A percentile compares a stretch with the other conserved stretches of the same genome.
These are phyloP conservation scores for Mylabris sibirica DNA, from an alignment of 2,888 invertebrate genomes.

Conservation along the genomic window DNA sequence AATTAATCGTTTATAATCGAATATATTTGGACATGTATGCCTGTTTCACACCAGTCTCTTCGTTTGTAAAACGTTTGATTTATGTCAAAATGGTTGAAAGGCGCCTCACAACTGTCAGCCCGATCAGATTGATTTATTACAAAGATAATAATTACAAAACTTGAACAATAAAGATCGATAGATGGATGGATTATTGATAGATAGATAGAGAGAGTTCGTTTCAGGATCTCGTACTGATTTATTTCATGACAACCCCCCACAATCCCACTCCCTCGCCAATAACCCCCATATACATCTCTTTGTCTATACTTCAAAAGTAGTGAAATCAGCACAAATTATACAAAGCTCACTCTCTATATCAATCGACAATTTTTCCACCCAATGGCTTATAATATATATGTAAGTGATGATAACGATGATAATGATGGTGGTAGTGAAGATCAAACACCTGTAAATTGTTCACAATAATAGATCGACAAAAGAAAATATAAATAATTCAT, in stretches of 20 bases:
- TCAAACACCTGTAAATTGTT: not conserved
- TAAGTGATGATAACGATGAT: not conserved
- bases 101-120: constrained; percentile 10
- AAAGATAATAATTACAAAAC: constrained; percentile 1
- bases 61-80: not conserved
- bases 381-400: not conserved
- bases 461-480: not conserved
- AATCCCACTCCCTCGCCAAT: too few species aligned
- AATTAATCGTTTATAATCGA: too few species aligned
- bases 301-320: constrained; percentile 12
- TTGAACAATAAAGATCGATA: not conserved
- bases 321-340: constrained; percentile 8
- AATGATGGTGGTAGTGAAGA: not conserved
- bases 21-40: too few species aligned
- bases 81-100: not conserved
- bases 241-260: too few species aligned
- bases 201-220: not conserved
- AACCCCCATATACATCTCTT: not conserved
- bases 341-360: not conserved
- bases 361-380: not conserved
- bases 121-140: constrained; percentile 2
- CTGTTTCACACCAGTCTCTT: too few species aligned
- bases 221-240: constrained; percentile 12
- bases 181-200: not conserved
- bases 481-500: constrained; percentile 3